Evolutionary conservation across 2,888 invertebrate species (phyloP), one percentile per base, ranked within the genome.

Genomic region (Lepas anatifera): DNA sequence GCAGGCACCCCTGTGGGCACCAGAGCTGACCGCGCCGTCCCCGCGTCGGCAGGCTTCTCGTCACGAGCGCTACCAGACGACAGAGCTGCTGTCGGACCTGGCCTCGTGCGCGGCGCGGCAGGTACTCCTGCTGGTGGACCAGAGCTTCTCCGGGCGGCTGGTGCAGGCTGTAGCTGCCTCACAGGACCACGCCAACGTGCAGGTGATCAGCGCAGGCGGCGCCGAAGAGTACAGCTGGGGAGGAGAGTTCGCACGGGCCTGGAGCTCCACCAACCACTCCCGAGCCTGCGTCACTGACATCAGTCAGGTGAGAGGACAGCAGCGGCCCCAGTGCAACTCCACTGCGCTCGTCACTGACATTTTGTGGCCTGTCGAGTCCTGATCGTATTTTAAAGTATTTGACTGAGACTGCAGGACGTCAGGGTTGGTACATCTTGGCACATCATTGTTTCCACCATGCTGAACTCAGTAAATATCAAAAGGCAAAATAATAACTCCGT

Each of bases 61-160:
- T 13, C 77, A 77, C 7, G 84, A 84, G 75, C 74, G 79, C 37
- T 83, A 84, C 77, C 78, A 78, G 0, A 74, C 81, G 0, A 77
- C 78, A n/a, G 83, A 84, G 73, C 76, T 84, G 69, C 76, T 82
- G 68, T 76, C 78, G 0, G 84, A 84, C 74, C 76, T 82, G 8
- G 75, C 78, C 1, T 76, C 78, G 39, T 84, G 84, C 74, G 74
- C 77, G 43, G 83, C 83, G 0, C 77, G 79, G 3, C 78, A 81
- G 46, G 80, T 83, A 22, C 77, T 81, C 50, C 72, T 83, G 18
- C 75, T 84, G 7, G 80, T 79, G 3, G 84, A 84, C 74, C 82
- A 83, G 75, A 81, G 81, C 74, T 82, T 80, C 74, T 78, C 81
- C 2, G 81, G 80, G 3, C 77, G 79, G 72, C 72, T 81, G 25